Conservation (phyloP, 53 echinoderm and acorn worm genomes). For the Mesocentrotus franciscanus region DNA sequence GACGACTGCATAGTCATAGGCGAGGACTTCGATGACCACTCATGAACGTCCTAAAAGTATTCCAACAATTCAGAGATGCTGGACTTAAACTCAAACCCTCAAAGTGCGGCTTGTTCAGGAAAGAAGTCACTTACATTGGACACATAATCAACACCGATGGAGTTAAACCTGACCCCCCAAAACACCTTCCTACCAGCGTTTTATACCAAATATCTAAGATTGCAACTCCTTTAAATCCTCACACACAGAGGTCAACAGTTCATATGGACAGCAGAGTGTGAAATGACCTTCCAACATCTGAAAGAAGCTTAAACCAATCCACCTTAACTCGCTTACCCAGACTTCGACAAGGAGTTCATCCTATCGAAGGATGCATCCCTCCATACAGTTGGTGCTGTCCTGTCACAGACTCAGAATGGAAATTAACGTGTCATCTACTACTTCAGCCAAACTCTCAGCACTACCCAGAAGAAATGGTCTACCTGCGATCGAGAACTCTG, state of each 20-base stretch:
- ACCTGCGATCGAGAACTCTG: constrained; percentile 50
- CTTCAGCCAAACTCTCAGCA: constrained; percentile 25
- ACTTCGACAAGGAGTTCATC: constrained; percentile 32
- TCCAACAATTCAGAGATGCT: constrained; percentile 42
- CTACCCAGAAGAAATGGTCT: constrained; percentile 24
- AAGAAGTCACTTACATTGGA: constrained; percentile 40
- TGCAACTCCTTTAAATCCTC: too few species aligned
- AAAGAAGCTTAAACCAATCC: too few species aligned
- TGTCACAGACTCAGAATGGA: constrained; percentile 48
- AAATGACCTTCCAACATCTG: too few species aligned
- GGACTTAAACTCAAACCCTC: constrained; percentile 53
- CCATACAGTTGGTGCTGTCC: constrained; percentile 50
- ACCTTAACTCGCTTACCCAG: constrained; percentile 24
- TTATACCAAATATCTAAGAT: too few species aligned
- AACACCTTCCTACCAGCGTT: too few species aligned
- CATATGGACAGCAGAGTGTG: too few species aligned
- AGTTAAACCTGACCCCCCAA: too few species aligned
- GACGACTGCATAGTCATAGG: constrained; percentile 79
- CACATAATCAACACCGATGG: too few species aligned
- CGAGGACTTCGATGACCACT: constrained; percentile 70
- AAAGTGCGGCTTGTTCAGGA: constrained; percentile 38
- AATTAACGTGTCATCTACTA: constrained; percentile 59
- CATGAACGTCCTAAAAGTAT: constrained; percentile 72
- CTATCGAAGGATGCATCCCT: constrained; percentile 60
- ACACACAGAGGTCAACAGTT: too few species aligned